Evolutionary conservation across 2,113 vertebrate species (phyloP).

Genomic region (Polypterus bichir): DNA sequence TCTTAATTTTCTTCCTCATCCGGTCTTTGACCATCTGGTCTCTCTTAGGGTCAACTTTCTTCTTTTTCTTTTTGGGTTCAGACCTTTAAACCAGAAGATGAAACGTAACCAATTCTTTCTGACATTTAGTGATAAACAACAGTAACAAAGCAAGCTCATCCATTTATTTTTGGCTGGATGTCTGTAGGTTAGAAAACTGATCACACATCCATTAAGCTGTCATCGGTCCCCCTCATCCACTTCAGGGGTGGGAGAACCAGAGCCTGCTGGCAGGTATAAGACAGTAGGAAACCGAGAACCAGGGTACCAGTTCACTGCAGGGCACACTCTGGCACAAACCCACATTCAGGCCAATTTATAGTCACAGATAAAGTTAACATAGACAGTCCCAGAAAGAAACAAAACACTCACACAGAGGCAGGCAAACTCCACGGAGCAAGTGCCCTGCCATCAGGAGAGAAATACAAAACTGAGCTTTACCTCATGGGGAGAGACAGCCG

Average conservation of each 20-base stretch:
- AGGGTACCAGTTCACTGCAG: background rate
- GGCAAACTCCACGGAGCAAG: too few species aligned
- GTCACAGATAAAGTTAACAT: background rate
- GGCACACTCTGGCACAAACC: background rate
- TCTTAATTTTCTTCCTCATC: slow-evolving; percentile 74
- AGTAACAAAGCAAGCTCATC: slow-evolving; percentile 7
- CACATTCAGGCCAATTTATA: background rate
- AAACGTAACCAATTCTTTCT: too few species aligned
- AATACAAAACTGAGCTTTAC: slow-evolving; percentile 37
- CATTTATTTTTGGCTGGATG: background rate
- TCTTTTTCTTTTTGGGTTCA: slow-evolving; percentile 77
- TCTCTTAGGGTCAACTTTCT: slow-evolving; percentile 70
- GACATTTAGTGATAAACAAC: background rate
- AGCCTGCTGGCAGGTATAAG: background rate
- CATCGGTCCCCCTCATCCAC: background rate
- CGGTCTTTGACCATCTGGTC: slow-evolving; percentile 67
- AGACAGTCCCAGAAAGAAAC: background rate
- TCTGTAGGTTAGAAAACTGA: background rate
- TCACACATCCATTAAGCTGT: background rate
- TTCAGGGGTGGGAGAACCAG: background rate
- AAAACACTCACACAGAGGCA: background rate
- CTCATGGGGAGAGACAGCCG: slow-evolving; percentile 61
- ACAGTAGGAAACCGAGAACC: too few species aligned
- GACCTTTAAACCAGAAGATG: slow-evolving; percentile 44
- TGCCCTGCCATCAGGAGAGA: background rate